Percentiles rank a stretch among this genome's conserved stretches.
phyloP scores from a whole-genome alignment of 1,140 invertebrate genomes.

The Lepidostoma basale region DNA sequence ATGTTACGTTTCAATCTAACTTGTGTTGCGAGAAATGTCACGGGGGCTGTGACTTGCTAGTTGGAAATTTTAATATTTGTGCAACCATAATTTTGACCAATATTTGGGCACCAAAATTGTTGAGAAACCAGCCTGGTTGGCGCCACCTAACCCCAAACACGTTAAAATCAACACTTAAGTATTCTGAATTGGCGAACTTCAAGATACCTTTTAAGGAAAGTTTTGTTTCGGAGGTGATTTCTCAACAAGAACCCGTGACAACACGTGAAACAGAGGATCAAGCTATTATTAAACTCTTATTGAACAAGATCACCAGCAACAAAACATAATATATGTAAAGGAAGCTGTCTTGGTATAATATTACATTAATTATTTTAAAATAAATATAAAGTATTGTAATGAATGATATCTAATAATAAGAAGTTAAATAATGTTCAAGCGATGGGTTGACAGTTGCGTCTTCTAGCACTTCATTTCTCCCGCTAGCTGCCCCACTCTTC shows the following conservation, averaged over 20 bases:
- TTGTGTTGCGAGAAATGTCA: constrained; percentile 17
- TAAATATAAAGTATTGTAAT: constrained; percentile 45
- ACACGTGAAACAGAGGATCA: constrained; percentile 42
- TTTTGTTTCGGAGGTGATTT: no score
- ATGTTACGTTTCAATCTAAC: constrained; percentile 18
- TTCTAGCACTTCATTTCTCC: neutral
- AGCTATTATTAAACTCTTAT: constrained; percentile 37
- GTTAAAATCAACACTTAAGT: no score
- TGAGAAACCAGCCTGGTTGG: constrained; percentile 11
- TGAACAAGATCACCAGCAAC: constrained; percentile 33
- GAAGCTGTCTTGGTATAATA: constrained; percentile 41
- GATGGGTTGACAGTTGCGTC: constrained; percentile 39
- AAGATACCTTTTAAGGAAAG: no score
- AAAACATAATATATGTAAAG: constrained; percentile 29
- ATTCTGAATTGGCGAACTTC: no score
- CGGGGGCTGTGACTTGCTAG: constrained; percentile 6
- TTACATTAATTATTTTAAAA: constrained; percentile 44
- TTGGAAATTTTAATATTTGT: constrained; percentile 44
- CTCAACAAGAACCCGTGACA: constrained; percentile 30
- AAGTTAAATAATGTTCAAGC: constrained; percentile 45
- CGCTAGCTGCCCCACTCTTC: constrained; percentile 4
- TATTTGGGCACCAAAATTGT: constrained; percentile 39
- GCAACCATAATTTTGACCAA: constrained; percentile 43
- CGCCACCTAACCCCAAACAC: no score
- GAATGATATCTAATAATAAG: constrained; percentile 45